These are phyloP conservation scores for Octopus bimaculoides DNA, from an alignment of 1,140 invertebrate species.

Conservation along the genomic window DNA sequence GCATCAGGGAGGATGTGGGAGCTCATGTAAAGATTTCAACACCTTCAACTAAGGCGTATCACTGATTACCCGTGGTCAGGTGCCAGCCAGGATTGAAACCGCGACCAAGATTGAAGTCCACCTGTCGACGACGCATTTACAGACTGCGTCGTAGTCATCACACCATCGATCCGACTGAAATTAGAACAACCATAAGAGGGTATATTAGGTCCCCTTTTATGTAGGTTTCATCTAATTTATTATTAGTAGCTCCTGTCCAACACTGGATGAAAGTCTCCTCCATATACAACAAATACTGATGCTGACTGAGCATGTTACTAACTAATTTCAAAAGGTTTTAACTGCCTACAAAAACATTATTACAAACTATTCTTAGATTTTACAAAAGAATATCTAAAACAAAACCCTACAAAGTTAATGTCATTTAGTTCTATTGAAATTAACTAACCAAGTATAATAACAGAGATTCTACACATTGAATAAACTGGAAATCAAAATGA, in stretches of 20 bases:
- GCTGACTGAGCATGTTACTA: too few relatives aligned
- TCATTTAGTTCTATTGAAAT: too few relatives aligned
- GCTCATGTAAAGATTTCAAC: background rate
- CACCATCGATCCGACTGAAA: conserved; percentile 9
- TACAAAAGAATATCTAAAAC: too few relatives aligned
- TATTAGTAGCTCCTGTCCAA: background rate
- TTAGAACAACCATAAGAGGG: conserved; percentile 10
- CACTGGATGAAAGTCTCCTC: background rate
- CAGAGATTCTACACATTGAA: too few relatives aligned
- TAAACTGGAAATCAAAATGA: too few relatives aligned
- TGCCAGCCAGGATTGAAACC: conserved; percentile 9
- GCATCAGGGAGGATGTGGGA: background rate
- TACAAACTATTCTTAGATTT: too few relatives aligned
- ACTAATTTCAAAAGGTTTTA: too few relatives aligned
- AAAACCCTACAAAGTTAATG: too few relatives aligned
- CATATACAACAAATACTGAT: background rate
- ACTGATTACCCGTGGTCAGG: conserved; percentile 7
- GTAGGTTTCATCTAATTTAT: background rate
- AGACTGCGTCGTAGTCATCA: conserved; percentile 2
- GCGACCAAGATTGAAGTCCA: conserved; percentile 8
- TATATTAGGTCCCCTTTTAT: conserved; percentile 6
- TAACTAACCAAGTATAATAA: too few relatives aligned
- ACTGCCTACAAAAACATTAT: too few relatives aligned
- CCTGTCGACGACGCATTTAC: conserved; percentile 8
- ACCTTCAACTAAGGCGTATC: background rate